Evolutionary conservation across 2,113 vertebrate genomes (phyloP).

Genomic region (Colaptes auratus): DNA sequence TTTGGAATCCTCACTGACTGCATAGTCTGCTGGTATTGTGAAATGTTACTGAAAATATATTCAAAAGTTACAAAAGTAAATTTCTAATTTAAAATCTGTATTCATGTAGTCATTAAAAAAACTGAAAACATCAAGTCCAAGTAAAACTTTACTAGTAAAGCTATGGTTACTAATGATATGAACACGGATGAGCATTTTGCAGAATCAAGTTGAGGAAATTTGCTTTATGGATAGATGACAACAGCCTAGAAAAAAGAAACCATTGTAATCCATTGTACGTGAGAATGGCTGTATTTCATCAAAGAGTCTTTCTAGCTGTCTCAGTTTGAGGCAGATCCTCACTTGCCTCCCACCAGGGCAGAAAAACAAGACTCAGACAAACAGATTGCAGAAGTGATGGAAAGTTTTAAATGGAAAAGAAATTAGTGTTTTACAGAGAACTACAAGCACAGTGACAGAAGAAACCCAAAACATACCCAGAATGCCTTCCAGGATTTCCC

Average conservation of each 20-base stretch:
- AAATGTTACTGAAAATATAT: conserved; percentile 1
- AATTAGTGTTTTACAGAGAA: too few relatives aligned
- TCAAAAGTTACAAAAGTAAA: background rate
- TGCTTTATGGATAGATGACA: background rate
- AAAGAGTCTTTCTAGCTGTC: background rate
- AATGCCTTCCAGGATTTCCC: too few relatives aligned
- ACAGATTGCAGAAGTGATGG: too few relatives aligned
- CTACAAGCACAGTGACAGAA: too few relatives aligned
- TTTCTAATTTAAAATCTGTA: background rate
- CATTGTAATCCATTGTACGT: background rate
- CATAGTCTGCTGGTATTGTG: background rate
- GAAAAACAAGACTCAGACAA: too few relatives aligned
- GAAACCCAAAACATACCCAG: too few relatives aligned
- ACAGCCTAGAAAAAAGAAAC: background rate
- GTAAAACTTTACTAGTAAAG: background rate
- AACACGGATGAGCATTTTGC: background rate
- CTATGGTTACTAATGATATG: background rate
- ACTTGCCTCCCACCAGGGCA: too few relatives aligned
- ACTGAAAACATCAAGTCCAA: background rate
- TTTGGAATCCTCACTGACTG: background rate
- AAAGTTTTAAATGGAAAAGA: too few relatives aligned
- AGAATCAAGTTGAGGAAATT: background rate
- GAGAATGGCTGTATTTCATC: background rate
- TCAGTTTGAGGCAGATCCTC: too few relatives aligned
- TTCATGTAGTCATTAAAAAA: background rate